phyloP scores from a whole-genome alignment of 2,797 vertebrate genomes.

The Salarias fasciatus region DNA sequence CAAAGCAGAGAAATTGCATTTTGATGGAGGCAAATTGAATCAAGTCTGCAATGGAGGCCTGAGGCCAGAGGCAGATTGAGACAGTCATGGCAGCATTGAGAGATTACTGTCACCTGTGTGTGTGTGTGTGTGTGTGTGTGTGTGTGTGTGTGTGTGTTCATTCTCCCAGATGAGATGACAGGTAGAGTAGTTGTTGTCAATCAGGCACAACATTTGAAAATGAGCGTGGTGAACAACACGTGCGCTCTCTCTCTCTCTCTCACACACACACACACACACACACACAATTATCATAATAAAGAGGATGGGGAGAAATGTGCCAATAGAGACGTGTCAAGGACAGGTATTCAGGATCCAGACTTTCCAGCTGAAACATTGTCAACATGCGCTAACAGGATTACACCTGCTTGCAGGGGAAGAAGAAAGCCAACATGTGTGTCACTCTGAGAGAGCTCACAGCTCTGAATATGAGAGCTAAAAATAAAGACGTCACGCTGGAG shows the following conservation, averaged over 20 bases:
- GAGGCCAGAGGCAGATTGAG: conserved; percentile 55
- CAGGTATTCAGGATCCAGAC: conserved; percentile 28
- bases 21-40: conserved; percentile 75
- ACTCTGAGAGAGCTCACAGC: conserved; percentile 5
- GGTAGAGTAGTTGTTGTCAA: conserved; percentile 18
- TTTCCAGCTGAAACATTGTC: conserved; percentile 19
- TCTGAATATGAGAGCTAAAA: neutral
- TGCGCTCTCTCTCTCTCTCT: too few species aligned
- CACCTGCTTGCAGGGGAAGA: neutral
- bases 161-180: conserved; percentile 21
- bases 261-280: too few species aligned
- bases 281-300: too few species aligned
- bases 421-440: neutral
- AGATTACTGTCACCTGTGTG: conserved; percentile 51
- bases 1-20: conserved; percentile 64
- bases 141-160: conserved; percentile 9
- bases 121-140: conserved; percentile 17
- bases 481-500: conserved; percentile 38
- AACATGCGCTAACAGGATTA: conserved; percentile 57
- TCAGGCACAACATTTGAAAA: conserved; percentile 14
- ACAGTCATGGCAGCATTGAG: conserved; percentile 43
- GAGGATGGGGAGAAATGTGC: conserved; percentile 1
- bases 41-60: conserved; percentile 51
- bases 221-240: conserved; percentile 23
- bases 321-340: conserved; percentile 14